A percentile compares a stretch with the other conserved stretches of the same genome.
These are phyloP conservation scores for Zaprionus nigranus DNA, from an alignment of 1,140 invertebrate species.

Conservation along the genomic window DNA sequence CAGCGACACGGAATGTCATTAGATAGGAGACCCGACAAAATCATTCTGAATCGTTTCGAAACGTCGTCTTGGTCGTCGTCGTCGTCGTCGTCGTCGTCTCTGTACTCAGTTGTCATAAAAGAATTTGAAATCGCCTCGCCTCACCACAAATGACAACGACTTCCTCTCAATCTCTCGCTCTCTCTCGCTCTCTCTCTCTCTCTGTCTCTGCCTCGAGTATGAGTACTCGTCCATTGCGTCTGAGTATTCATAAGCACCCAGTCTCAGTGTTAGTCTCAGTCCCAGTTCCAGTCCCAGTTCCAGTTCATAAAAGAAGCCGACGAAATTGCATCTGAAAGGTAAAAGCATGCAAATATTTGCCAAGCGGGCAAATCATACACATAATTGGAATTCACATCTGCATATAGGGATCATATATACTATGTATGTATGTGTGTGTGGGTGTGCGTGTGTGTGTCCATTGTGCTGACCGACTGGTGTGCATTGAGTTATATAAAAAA, in stretches of 20 bases:
- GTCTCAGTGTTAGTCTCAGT: background rate
- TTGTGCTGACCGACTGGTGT: conserved; percentile 62
- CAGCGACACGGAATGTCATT: conserved; percentile 56
- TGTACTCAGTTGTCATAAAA: conserved; percentile 13
- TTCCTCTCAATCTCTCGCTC: conserved; percentile 16
- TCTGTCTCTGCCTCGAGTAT: background rate
- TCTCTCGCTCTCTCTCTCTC: background rate
- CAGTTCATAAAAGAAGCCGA: conserved; percentile 60
- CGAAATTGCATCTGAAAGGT: conserved; percentile 73
- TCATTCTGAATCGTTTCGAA: background rate
- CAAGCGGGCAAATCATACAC: conserved; percentile 74
- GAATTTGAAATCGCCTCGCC: conserved; percentile 4
- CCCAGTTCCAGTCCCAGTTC: background rate
- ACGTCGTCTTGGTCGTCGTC: background rate
- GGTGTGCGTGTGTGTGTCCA: conserved; percentile 27
- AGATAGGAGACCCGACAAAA: conserved; percentile 21
- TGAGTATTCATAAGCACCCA: conserved; percentile 5
- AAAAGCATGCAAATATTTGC: conserved; percentile 78
- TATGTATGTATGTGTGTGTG: conserved; percentile 8
- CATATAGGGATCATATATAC: conserved; percentile 12
- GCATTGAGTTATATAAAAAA: conserved; percentile 68
- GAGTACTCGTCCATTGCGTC: conserved; percentile 10
- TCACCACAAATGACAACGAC: conserved; percentile 18
- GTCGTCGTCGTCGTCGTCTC: too few relatives aligned
- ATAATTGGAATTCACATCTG: conserved; percentile 70